These are phyloP conservation scores for Drosophila arizonae DNA, from an alignment of 1,140 invertebrate species.

Conservation along the genomic window DNA sequence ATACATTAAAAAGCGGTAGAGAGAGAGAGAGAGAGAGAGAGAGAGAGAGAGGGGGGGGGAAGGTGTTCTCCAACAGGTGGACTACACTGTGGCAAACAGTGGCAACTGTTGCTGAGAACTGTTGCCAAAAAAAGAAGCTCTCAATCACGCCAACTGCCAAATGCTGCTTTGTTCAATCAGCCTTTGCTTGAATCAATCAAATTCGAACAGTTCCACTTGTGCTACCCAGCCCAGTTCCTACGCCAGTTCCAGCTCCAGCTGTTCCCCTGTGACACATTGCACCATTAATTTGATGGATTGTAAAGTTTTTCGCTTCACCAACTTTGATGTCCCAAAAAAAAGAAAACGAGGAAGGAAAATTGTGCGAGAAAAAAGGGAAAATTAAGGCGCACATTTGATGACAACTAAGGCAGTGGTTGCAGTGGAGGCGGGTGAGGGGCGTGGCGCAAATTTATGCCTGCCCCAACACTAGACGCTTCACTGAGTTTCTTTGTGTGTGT, in stretches of 20 bases:
- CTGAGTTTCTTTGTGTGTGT: slow-evolving; percentile 66
- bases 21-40: background rate
- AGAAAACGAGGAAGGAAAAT: slow-evolving; percentile 50
- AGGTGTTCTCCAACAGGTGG: slow-evolving; percentile 12
- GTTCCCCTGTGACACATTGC: slow-evolving; percentile 74
- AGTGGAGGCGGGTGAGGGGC: background rate
- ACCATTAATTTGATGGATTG: slow-evolving; percentile 82
- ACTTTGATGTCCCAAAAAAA: slow-evolving; percentile 36
- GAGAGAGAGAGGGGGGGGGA: background rate
- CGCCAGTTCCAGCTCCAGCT: background rate
- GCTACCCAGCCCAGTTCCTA: background rate
- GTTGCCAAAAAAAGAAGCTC: slow-evolving; percentile 8
- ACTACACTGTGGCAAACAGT: background rate
- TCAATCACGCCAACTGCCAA: background rate
- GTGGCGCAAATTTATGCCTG: slow-evolving; percentile 73
- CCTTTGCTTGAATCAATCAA: slow-evolving; percentile 54
- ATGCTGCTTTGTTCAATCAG: slow-evolving; percentile 69
- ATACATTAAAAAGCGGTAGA: background rate
- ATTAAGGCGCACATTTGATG: slow-evolving; percentile 58
- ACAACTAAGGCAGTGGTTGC: slow-evolving; percentile 5
- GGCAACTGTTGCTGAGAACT: background rate
- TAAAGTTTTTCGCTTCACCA: slow-evolving; percentile 77
- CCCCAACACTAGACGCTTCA: slow-evolving; percentile 68
- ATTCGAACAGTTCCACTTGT: slow-evolving; percentile 44
- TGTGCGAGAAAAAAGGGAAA: slow-evolving; percentile 61